Evolutionary conservation across 2,797 vertebrate species (phyloP).

Genomic region (Lepilemur ruficaudatus): DNA sequence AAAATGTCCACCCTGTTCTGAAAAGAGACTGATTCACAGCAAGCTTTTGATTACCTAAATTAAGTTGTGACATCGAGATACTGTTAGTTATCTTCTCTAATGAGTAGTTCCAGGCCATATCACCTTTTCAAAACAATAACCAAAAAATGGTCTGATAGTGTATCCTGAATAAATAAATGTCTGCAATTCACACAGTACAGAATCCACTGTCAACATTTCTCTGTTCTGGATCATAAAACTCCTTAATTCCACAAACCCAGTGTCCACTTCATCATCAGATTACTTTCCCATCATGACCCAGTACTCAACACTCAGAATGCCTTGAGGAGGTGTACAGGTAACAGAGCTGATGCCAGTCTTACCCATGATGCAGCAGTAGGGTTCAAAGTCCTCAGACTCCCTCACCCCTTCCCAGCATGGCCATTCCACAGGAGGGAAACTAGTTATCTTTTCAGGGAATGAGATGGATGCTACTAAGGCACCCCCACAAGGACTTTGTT

Average conservation of each 20-base stretch:
- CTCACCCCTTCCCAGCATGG: not conserved
- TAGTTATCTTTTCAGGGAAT: not conserved
- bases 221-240: slow-evolving; percentile 68
- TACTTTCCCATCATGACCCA: not conserved
- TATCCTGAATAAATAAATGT: slow-evolving; percentile 74
- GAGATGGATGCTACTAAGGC: not conserved
- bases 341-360: not conserved
- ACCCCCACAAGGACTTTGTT: not conserved
- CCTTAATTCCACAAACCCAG: slow-evolving; percentile 56
- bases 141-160: not conserved
- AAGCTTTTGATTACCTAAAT: not conserved
- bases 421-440: not conserved
- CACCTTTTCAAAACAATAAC: slow-evolving; percentile 64
- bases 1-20: not conserved
- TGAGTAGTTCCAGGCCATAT: slow-evolving; percentile 60
- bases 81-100: not conserved
- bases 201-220: slow-evolving; percentile 72
- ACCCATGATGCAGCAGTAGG: not conserved
- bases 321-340: not conserved
- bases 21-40: not conserved
- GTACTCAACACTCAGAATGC: not conserved
- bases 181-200: slow-evolving; percentile 69
- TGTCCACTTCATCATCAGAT: not conserved
- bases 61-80: not conserved
- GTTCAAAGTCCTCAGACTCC: not conserved